Conservation (phyloP, 2,113 vertebrate species). For the Etheostoma spectabile region DNA sequence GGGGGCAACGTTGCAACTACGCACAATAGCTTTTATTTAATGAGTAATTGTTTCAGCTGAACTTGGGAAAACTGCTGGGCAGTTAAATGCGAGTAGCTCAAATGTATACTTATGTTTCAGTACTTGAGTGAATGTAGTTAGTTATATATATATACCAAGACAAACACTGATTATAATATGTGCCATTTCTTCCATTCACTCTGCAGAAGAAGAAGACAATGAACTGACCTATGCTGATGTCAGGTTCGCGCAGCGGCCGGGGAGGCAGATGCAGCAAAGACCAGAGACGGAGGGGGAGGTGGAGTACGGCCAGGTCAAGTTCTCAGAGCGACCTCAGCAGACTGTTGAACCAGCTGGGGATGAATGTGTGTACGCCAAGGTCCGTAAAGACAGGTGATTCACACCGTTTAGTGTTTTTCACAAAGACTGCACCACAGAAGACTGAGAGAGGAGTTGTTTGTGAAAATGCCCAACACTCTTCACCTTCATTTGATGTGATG, state of each 20-base stretch:
- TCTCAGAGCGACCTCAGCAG: constrained; percentile 20
- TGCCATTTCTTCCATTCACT: neutral
- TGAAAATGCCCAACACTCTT: accelerated
- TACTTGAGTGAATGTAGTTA: neutral
- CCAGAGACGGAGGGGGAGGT: constrained; percentile 49
- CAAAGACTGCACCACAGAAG: neutral
- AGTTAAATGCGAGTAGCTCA: neutral
- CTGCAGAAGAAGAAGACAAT: constrained; percentile 22
- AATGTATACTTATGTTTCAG: neutral
- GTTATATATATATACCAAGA: neutral
- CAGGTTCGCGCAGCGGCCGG: neutral
- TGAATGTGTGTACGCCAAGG: constrained; percentile 58
- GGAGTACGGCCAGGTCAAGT: constrained; percentile 71
- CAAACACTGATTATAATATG: neutral
- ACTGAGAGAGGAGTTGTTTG: neutral
- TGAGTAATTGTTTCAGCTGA: too few relatives aligned
- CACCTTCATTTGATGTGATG: neutral
- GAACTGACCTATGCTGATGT: constrained; percentile 63
- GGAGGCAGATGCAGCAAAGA: neutral
- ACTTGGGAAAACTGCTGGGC: too few relatives aligned
- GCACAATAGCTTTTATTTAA: too few relatives aligned
- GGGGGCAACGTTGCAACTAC: too few relatives aligned
- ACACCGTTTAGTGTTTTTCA: neutral
- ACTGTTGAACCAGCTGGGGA: neutral
- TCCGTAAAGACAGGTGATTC: constrained; percentile 43